These are phyloP conservation scores for Conus canariensis DNA, from an alignment of 2,888 invertebrate genomes.

Conservation along the genomic window DNA sequence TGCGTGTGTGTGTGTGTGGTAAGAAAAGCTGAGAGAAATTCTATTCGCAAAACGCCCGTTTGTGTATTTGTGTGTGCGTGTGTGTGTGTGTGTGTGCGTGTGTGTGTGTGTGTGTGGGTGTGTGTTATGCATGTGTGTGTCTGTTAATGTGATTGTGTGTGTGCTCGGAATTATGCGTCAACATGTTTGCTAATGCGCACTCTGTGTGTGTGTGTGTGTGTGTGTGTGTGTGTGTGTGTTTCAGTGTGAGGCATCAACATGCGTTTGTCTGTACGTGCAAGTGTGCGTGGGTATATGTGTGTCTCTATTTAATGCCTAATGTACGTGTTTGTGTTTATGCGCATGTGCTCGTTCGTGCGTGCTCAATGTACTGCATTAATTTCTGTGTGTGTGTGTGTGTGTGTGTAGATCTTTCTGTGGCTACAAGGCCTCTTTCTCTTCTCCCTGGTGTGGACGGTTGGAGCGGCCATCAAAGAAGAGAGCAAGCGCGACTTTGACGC, in stretches of 20 bases:
- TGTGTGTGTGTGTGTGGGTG: background rate
- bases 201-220: background rate
- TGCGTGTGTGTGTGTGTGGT: too few relatives aligned
- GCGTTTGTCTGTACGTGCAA: background rate
- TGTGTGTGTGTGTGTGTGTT: background rate
- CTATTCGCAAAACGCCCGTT: too few relatives aligned
- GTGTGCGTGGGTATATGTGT: too few relatives aligned
- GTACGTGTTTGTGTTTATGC: too few relatives aligned
- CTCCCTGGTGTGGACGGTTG: slow-evolving; percentile 91
- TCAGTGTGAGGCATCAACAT: background rate
- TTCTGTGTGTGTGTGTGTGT: background rate
- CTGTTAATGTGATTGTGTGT: background rate
- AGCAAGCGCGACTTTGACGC: slow-evolving; percentile 88
- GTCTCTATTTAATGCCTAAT: too few relatives aligned
- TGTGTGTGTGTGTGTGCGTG: too few relatives aligned
- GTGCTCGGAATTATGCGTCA: background rate
- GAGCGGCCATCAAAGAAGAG: slow-evolving; percentile 87
- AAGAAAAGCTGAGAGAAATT: too few relatives aligned
- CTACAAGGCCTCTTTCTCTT: slow-evolving; percentile 93
- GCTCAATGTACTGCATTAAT: background rate
- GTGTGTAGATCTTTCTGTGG: slow-evolving; percentile 87
- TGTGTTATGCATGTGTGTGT: background rate
- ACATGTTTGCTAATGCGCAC: background rate
- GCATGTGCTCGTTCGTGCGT: background rate
- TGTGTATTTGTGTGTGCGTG: too few relatives aligned